These are phyloP conservation scores for Odontomachus brunneus DNA, from an alignment of 1,140 invertebrate genomes.

Conservation along the genomic window DNA sequence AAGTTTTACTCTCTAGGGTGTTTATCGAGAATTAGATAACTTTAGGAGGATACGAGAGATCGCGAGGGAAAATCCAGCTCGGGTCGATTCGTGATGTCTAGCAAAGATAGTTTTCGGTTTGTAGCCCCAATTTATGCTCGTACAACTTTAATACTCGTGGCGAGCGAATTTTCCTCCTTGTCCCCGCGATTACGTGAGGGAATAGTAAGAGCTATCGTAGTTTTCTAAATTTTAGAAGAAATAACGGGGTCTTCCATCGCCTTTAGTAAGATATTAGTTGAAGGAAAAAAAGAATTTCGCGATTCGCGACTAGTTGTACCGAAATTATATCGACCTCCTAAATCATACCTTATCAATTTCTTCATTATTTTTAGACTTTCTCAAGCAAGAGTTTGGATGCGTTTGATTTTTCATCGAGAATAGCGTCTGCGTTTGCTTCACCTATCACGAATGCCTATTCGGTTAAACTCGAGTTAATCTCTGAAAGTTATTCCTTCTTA, in stretches of 20 bases:
- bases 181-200: background rate
- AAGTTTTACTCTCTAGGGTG: conserved; percentile 6
- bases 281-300: background rate
- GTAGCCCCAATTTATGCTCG: conserved; percentile 15
- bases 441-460: no score
- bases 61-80: background rate
- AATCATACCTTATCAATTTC: no score
- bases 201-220: conserved; percentile 24
- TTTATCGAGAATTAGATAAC: conserved; percentile 23
- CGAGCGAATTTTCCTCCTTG: background rate
- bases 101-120: conserved; percentile 21
- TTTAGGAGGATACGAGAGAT: conserved; percentile 2
- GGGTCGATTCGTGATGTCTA: conserved; percentile 26
- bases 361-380: no score
- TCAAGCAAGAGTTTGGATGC: no score
- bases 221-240: conserved; percentile 19
- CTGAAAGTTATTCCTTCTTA: no score
- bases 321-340: no score
- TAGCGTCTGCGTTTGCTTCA: no score
- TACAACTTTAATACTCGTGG: conserved; percentile 32
- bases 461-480: no score
- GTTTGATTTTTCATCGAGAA: no score
- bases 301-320: background rate
- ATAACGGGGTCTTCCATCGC: background rate
- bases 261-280: conserved; percentile 16